Base-by-base conservation (phyloP, 1,140 invertebrate genomes). In the Rhynchophorus ferrugineus region DNA sequence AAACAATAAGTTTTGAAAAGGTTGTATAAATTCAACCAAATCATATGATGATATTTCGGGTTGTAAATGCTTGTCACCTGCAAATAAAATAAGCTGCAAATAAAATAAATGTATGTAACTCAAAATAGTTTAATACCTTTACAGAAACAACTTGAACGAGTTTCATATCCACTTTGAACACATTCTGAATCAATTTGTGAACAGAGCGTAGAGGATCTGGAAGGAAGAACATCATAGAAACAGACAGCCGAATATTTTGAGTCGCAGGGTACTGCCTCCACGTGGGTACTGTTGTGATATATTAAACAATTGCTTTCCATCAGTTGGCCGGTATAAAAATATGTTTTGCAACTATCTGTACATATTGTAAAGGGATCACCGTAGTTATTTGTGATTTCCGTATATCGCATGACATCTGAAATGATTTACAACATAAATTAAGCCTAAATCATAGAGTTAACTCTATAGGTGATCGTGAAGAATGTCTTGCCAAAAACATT, bases 1-100 rank as follows among this genome's bases (percentile, higher is more conserved):
- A 19, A 44, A 59, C 0, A 59, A 13, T 3, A 59, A 22, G 18
- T 56, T 59, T 39, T 59, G 58, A 22, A 56, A 54, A 11, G 54
- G 58, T 6, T 16, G 18, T 6, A 47, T 20, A 16, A 59, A 47
- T 18, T 59, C 54, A 18, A 44, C 49, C 7, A 29, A 29, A 5
- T 29, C 24, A n/a, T n/a, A n/a, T n/a, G n/a, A n/a, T n/a, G n/a
- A n/a, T n/a, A n/a, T n/a, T n/a, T n/a, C n/a, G n/a, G n/a, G n/a
- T n/a, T n/a, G n/a, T n/a, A n/a, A n/a, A n/a, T n/a, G n/a, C n/a
- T n/a, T n/a, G n/a, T n/a, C n/a, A n/a, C 24, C 24, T 29, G 24
- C 24, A 29, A 29, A 29, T 29, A 29, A n/a, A n/a, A n/a, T n/a
- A n/a, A n/a, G n/a, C n/a, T n/a, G n/a, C n/a, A n/a, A n/a, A n/a